A percentile compares a stretch with the other conserved stretches of the same genome.
Conservation (phyloP, 2,888 invertebrate species). For the Baccha elongata region DNA sequence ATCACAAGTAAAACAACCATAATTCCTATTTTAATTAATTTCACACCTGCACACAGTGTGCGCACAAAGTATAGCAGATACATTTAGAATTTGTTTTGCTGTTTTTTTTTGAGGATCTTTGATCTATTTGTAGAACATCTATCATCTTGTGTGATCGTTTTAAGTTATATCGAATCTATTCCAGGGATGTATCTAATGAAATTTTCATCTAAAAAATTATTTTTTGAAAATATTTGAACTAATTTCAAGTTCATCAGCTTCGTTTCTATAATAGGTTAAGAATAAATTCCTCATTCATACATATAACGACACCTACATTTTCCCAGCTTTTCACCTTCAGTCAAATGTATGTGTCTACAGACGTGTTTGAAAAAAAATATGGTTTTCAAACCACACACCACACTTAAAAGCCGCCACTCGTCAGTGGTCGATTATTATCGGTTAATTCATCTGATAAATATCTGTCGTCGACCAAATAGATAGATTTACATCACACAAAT, state of each 20-base stretch:
- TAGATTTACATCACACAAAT: slow-evolving; percentile 28
- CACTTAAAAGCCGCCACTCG: background rate
- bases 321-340: background rate
- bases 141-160: slow-evolving; percentile 44
- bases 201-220: background rate
- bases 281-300: too few relatives aligned
- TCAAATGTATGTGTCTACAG: background rate
- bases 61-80: background rate
- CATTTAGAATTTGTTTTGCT: slow-evolving; percentile 12
- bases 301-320: background rate
- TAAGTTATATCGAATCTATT: background rate
- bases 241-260: slow-evolving; percentile 37
- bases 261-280: background rate
- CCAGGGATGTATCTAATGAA: background rate
- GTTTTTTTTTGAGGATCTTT: slow-evolving; percentile 3
- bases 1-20: slow-evolving; percentile 37
- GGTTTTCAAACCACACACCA: background rate
- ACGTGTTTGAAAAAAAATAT: background rate
- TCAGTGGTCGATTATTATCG: background rate
- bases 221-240: background rate
- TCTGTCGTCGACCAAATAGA: slow-evolving; percentile 24
- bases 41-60: slow-evolving; percentile 57
- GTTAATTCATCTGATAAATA: background rate
- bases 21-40: slow-evolving; percentile 63
- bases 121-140: slow-evolving; percentile 46